Base-by-base conservation (phyloP, 1,140 invertebrate genomes). In the Diuraphis noxia region DNA sequence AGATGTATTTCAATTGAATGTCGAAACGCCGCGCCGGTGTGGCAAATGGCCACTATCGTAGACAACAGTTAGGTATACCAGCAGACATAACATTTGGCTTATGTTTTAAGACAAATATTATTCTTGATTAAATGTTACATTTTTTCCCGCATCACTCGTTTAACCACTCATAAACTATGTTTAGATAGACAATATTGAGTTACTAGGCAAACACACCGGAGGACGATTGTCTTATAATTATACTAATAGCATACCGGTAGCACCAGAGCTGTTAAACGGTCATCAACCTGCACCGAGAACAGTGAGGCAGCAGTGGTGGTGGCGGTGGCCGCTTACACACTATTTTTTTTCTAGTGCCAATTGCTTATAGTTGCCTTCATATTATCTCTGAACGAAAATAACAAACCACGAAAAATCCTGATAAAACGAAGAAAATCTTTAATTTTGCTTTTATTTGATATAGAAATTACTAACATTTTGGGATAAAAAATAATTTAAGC, bases 141-240 rank as follows among this genome's bases (percentile, higher is more conserved):
- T 34, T 81, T 85, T 85, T 40, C 81, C 23, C 79, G n/a, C 3
- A 8, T 17, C 38, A 41, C 10, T 36, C 9, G 19, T 86, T 86
- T 49, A 34, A 86, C 8, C n/a, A 19, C n/a, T 49, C 1, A 34
- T 49, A 49, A 86, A 86, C 84, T 38, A 13, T 49, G n/a, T 49
- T 49, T 34, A 34, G 85, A 49, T 49, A 36, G 43, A 46, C n/a
- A 86, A 30, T 38, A 86, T 86, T 86, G 36, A 52, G 30, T 38
- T 86, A 86, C 85, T 38, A 21, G 23, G 34, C 34, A 49, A 52
- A 52, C 43, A 41, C 30, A 86, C 8, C 34, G 34, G 85, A 86
- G 6, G 21, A 86, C 34, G 85, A 86, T 86, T 86, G 85, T 86
- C 46, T 86, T 49, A 86, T 86, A 52, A 86, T 49, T 86, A 86